A percentile compares a stretch with the other conserved stretches of the same genome.
Evolutionary conservation across 2,113 vertebrate genomes (phyloP).

Genomic region (Neoarius graeffei): DNA sequence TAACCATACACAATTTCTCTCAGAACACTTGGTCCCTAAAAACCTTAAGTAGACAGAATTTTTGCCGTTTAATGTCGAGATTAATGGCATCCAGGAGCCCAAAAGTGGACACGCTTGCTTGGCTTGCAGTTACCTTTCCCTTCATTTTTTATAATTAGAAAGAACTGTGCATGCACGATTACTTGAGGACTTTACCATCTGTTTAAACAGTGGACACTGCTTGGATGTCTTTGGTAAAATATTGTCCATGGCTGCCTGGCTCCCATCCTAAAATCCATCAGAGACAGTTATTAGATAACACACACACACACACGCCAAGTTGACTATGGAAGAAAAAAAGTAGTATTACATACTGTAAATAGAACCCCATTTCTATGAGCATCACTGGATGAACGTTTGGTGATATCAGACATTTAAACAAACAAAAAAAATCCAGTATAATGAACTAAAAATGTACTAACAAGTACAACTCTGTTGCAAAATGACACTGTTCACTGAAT

Average conservation of each 20-base stretch:
- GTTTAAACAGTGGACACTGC: conserved; percentile 60
- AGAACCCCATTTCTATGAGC: neutral
- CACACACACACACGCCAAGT: neutral
- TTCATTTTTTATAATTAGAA: conserved; percentile 3
- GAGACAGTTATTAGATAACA: conserved; percentile 28
- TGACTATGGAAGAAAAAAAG: neutral
- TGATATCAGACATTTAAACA: neutral
- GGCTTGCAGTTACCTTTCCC: neutral
- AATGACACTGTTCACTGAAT: neutral
- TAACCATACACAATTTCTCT: neutral
- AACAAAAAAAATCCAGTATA: neutral
- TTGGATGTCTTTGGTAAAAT: conserved; percentile 68
- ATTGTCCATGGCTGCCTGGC: conserved; percentile 58
- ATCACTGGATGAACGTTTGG: neutral
- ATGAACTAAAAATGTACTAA: neutral
- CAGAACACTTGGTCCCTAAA: neutral
- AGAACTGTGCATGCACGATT: neutral
- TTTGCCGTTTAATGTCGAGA: neutral
- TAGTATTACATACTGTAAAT: neutral
- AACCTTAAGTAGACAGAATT: neutral
- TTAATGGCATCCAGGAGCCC: neutral
- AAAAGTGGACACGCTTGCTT: neutral
- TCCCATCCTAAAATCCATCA: conserved; percentile 62
- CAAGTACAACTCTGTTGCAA: neutral
- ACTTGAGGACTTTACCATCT: conserved; percentile 62